These are phyloP conservation scores for Oxyteleia sp. DNA, from an alignment of 2,888 invertebrate genomes.

Conservation along the genomic window DNA sequence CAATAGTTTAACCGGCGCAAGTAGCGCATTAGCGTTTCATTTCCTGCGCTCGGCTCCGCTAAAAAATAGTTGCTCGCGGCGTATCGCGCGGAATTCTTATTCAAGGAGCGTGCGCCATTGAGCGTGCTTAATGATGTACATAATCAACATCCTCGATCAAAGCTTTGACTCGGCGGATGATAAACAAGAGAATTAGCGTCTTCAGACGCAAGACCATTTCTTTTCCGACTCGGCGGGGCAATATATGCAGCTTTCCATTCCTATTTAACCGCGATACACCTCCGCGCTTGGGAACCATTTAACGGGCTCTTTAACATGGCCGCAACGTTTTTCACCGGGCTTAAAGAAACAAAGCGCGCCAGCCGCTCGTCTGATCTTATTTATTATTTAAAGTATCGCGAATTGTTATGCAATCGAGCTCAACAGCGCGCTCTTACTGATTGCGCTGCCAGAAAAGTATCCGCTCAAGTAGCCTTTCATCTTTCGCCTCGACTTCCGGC, in stretches of 20 bases:
- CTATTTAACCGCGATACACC: constrained; percentile 16
- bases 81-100: constrained; percentile 35
- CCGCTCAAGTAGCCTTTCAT: constrained; percentile 48
- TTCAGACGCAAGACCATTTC: constrained; percentile 9
- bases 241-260: constrained; percentile 10
- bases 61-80: constrained; percentile 11
- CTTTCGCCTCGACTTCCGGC: constrained; percentile 34
- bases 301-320: constrained; percentile 32
- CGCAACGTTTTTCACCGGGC: not conserved
- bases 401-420: constrained; percentile 56
- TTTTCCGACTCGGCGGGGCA: constrained; percentile 3
- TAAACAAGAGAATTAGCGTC: constrained; percentile 44
- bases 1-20: no score
- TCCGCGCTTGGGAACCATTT: constrained; percentile 19
- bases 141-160: constrained; percentile 51
- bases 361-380: constrained; percentile 34
- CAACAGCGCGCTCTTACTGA: constrained; percentile 23
- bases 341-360: constrained; percentile 42
- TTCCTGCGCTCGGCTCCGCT: constrained; percentile 16
- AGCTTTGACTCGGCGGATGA: constrained; percentile 32
- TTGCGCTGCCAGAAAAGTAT: constrained; percentile 46
- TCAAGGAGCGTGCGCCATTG: constrained; percentile 20
- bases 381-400: constrained; percentile 60
- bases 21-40: constrained; percentile 36
- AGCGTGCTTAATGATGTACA: constrained; percentile 49